These are phyloP conservation scores for Puntigrus tetrazona DNA, from an alignment of 2,113 vertebrate species.

Conservation along the genomic window DNA sequence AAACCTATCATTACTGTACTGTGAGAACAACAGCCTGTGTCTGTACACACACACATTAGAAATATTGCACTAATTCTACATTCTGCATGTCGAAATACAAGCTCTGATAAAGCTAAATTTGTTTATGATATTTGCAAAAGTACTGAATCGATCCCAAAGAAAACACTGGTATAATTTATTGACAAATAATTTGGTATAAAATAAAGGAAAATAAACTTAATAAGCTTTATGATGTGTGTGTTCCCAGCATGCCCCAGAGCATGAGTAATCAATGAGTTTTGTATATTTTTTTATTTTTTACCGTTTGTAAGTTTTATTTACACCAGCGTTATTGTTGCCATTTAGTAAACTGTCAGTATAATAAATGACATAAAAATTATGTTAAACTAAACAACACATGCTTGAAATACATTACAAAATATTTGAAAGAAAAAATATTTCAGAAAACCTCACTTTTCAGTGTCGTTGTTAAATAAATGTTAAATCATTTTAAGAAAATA, in stretches of 20 bases:
- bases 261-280: not conserved
- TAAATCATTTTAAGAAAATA: too few species aligned
- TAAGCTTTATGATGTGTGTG: not conserved
- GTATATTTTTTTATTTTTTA: not conserved
- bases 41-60: not conserved
- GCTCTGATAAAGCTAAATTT: not conserved
- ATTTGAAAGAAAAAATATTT: not conserved
- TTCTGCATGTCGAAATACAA: not conserved
- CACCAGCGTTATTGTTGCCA: not conserved
- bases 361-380: not conserved
- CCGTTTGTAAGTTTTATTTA: not conserved
- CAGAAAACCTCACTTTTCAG: not conserved
- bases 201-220: not conserved
- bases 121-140: not conserved
- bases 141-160: not conserved
- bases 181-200: not conserved
- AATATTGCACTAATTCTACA: not conserved
- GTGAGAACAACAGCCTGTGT: conserved; percentile 33
- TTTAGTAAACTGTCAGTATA: not conserved
- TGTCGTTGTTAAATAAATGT: too few species aligned
- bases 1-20: conserved; percentile 41
- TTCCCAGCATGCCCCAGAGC: not conserved
- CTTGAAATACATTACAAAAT: not conserved
- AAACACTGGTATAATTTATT: not conserved
- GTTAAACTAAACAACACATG: not conserved